These are phyloP conservation scores for Hyposmocoma kahamanoa DNA, from an alignment of 1,140 invertebrate species.

Conservation along the genomic window DNA sequence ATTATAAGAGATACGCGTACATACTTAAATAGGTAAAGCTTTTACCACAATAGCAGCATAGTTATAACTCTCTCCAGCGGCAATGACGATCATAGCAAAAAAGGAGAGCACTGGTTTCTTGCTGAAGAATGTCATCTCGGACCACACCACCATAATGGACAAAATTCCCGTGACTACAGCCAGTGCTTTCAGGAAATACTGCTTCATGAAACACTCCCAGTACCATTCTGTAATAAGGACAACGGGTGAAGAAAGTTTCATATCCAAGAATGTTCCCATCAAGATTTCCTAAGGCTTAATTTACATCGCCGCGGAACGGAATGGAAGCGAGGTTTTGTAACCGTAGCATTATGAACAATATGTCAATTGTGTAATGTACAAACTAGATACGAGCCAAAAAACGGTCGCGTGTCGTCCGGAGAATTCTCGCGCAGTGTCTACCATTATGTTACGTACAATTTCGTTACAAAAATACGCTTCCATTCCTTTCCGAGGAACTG, in stretches of 20 bases:
- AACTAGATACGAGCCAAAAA: too few species aligned
- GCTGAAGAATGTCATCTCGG: constrained; percentile 98
- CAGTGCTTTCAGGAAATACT: constrained; percentile 82
- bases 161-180: constrained; percentile 85
- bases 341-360: too few species aligned
- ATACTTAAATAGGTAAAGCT: neutral
- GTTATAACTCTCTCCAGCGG: constrained; percentile 88
- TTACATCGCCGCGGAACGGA: too few species aligned
- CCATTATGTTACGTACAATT: too few species aligned
- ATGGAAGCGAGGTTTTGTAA: too few species aligned
- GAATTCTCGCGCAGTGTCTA: too few species aligned
- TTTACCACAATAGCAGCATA: constrained; percentile 96
- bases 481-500: too few species aligned
- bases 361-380: too few species aligned
- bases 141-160: constrained; percentile 96
- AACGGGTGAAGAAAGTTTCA: neutral
- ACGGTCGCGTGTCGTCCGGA: too few species aligned
- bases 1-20: neutral
- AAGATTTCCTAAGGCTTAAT: too few species aligned
- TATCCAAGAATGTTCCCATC: neutral
- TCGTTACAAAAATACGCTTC: too few species aligned
- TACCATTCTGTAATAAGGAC: constrained; percentile 88
- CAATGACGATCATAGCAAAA: constrained; percentile 93
- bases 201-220: constrained; percentile 90
- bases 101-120: constrained; percentile 92